Evolutionary conservation across 2,888 invertebrate species (phyloP), one percentile per base, ranked within the genome.

Genomic region (Melikaiella ostensackeni): DNA sequence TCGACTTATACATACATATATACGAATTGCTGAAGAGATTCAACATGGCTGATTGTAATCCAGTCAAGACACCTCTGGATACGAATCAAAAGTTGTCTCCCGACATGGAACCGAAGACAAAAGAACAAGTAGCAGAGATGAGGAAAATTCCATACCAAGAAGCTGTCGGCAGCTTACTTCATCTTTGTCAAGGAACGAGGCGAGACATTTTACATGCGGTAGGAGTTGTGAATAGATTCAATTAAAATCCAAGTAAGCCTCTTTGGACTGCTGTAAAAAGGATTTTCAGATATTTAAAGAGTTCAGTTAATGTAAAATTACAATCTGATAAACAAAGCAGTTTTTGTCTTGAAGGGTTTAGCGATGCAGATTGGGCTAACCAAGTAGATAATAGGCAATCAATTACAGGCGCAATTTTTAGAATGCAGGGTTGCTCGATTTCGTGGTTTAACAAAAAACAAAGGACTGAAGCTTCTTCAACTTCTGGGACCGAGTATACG

Each of bases 391-490:
- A 84, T 21, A 75, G 87, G 75, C 83, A 80, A 64, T 87, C 87
- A 7, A 83, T 82, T 7, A 84, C 84, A n/a, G 88, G 87, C 0
- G 85, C 82, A 76, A 75, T 85, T 8, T 87, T 85, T 73, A 83
- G 75, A 13, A 66, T 82, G 27, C 78, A 77, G 63, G 85, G 83
- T 27, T 86, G 85, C n/a, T 75, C 85, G 62, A 81, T 88, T 21
- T 79, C 82, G 1, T 88, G n/a, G n/a, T n/a, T n/a, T n/a, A n/a
- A n/a, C n/a, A n/a, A n/a, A n/a, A n/a, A n/a, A n/a, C n/a, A n/a
- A n/a, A n/a, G n/a, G n/a, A n/a, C n/a, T n/a, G n/a, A n/a, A n/a
- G n/a, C n/a, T n/a, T n/a, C n/a, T n/a, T n/a, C n/a, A n/a, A n/a
- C n/a, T n/a, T n/a, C n/a, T n/a, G n/a, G n/a, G n/a, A n/a, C n/a